Evolutionary conservation across 2,797 vertebrate genomes (phyloP), one percentile per base, ranked within the genome.

Genomic region (Rhyacichthys aspro): DNA sequence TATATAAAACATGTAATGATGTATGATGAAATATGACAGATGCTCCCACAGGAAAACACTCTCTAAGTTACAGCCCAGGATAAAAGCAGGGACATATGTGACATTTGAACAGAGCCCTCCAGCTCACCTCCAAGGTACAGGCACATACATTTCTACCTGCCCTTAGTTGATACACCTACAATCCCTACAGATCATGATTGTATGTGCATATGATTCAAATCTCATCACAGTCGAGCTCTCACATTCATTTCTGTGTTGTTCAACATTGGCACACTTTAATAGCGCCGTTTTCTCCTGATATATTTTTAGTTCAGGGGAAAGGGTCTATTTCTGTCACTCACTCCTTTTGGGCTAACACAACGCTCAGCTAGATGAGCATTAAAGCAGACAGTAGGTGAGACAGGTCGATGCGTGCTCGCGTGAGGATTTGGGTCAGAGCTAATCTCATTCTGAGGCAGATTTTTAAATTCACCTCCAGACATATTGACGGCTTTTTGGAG

Each of bases 401-500:
- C 37, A 36, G 78, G 77, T 75, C 55, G 43, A 52, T 33, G 54
- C 37, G 45, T 32, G 47, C 43, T 45, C 54, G 45, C 61, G 41
- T 42, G 62, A 59, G 59, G 45, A 52, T 68, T 57, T 58, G 43
- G 70, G 72, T 83, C 72, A 70, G 28, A 81, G 53, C 59, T 82
- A 82, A 87, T 84, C 69, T 82, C 44, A 59, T 83, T 68, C 36
- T 47, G 28, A 55, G 69, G 59, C 32, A 59, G 53, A 65, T 43
- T 67, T 57, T 70, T 48, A 84, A 79, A 85, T 86, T 88, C 86
- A 88, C 86, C 83, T 89, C 79, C 69, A 87, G 85, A 88, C 82
- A 0, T 83, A 88, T 84, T 64, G 84, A 87, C 11, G 43, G 14
- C 1, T 70, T 46, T 19, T 59, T 49, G 69, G 70, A 84, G 78